Conservation (phyloP, 2,113 vertebrate species). For the Leptodactylus fuscus region DNA sequence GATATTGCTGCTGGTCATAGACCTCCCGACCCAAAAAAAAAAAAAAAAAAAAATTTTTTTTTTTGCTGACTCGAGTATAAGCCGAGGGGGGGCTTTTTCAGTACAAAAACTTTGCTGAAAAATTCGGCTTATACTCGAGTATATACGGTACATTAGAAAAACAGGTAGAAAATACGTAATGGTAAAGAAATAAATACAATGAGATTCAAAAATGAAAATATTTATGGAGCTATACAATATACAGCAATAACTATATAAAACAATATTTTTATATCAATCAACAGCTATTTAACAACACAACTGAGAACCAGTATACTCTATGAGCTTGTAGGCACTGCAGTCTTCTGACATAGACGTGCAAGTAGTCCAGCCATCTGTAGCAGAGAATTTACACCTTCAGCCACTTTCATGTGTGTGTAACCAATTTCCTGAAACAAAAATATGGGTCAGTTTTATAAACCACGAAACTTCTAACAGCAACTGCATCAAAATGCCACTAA, state of each 20-base stretch:
- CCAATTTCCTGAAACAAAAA: constrained; percentile 86
- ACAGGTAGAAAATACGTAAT: too few relatives aligned
- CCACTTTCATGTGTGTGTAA: constrained; percentile 92
- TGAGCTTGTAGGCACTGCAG: constrained; percentile 70
- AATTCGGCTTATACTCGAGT: too few relatives aligned
- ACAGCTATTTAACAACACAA: not conserved
- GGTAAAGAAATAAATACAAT: too few relatives aligned
- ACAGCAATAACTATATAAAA: not conserved
- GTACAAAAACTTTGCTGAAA: too few relatives aligned
- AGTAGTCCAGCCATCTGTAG: constrained; percentile 94
- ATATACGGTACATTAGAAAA: too few relatives aligned
- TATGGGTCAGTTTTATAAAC: not conserved
- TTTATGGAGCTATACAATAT: not conserved
- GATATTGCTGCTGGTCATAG: too few relatives aligned
- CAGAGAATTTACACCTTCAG: constrained; percentile 92
- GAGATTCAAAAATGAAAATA: not conserved
- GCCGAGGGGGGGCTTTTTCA: too few relatives aligned
- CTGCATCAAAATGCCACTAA: too few relatives aligned
- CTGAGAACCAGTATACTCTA: not conserved
- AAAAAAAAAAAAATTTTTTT: too few relatives aligned
- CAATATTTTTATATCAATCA: not conserved
- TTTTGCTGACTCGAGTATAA: too few relatives aligned
- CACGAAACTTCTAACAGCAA: too few relatives aligned
- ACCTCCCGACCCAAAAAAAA: too few relatives aligned
- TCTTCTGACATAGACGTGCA: constrained; percentile 91